Conservation (phyloP, 2,797 vertebrate genomes). For the Serranus cabrilla region DNA sequence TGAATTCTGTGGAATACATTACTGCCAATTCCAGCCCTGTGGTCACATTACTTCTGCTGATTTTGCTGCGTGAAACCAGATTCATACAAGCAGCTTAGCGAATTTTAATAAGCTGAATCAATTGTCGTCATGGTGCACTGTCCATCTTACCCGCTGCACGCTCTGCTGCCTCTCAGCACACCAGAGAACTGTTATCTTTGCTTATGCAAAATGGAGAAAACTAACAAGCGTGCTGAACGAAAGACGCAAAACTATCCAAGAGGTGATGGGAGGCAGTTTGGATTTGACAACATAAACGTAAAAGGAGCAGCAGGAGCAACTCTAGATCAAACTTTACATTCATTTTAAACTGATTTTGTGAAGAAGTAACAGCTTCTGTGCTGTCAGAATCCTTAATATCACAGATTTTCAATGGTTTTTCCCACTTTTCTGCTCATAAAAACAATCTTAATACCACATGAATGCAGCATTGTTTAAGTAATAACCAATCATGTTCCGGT, state of each 20-base stretch:
- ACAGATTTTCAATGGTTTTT: background rate
- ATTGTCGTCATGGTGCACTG: background rate
- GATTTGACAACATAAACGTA: background rate
- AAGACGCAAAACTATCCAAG: background rate
- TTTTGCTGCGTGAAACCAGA: background rate
- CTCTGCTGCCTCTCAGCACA: conserved; percentile 1
- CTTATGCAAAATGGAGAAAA: background rate
- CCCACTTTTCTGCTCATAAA: background rate
- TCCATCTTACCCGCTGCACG: background rate
- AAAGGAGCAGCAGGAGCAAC: background rate
- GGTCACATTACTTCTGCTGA: no score
- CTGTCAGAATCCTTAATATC: no score
- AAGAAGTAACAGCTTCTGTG: background rate
- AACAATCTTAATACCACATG: background rate
- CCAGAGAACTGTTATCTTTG: background rate
- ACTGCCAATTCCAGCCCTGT: no score
- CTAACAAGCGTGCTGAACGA: background rate
- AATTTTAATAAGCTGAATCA: background rate
- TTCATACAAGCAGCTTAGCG: background rate
- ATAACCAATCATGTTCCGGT: background rate
- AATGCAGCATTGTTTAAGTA: background rate
- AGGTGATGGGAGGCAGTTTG: background rate
- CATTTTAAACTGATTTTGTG: background rate
- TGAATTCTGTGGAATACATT: no score
- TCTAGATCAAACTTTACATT: background rate